These are phyloP conservation scores for Opisthocomus hoazin DNA, from an alignment of 2,113 vertebrate species.

Conservation along the genomic window DNA sequence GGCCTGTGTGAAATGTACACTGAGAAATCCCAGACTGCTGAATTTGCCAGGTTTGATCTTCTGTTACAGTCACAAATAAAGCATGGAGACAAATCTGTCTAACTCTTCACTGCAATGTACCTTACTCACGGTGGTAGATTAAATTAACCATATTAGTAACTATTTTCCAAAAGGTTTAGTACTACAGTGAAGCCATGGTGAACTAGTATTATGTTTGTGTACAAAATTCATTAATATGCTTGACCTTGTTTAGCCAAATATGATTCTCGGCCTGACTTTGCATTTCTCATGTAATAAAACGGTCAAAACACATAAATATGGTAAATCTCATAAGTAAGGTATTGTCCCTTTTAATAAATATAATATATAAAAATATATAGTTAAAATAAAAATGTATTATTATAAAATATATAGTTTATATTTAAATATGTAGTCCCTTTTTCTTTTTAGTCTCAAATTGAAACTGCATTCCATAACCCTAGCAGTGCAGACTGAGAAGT, in stretches of 20 bases:
- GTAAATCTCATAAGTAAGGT: not conserved
- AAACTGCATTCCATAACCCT: not conserved
- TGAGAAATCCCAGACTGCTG: not conserved
- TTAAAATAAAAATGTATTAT: too few species aligned
- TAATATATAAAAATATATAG: too few species aligned
- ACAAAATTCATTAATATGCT: not conserved
- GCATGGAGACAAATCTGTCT: not conserved
- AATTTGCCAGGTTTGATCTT: not conserved
- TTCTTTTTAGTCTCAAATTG: not conserved
- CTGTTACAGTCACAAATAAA: not conserved
- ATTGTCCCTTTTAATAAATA: too few species aligned
- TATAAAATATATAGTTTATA: too few species aligned
- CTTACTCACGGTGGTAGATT: accelerated
- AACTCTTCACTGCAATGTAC: not conserved
- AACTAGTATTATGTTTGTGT: not conserved
- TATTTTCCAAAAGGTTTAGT: not conserved
- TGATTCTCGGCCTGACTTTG: not conserved
- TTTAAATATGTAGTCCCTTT: not conserved
- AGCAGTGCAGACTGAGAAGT: not conserved
- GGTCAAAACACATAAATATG: not conserved
- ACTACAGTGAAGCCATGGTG: not conserved
- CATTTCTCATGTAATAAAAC: not conserved
- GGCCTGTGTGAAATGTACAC: not conserved
- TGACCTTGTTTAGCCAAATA: not conserved
- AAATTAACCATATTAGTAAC: not conserved